phyloP scores from a whole-genome alignment of 2,113 vertebrate species.

The Butorides virescens region DNA sequence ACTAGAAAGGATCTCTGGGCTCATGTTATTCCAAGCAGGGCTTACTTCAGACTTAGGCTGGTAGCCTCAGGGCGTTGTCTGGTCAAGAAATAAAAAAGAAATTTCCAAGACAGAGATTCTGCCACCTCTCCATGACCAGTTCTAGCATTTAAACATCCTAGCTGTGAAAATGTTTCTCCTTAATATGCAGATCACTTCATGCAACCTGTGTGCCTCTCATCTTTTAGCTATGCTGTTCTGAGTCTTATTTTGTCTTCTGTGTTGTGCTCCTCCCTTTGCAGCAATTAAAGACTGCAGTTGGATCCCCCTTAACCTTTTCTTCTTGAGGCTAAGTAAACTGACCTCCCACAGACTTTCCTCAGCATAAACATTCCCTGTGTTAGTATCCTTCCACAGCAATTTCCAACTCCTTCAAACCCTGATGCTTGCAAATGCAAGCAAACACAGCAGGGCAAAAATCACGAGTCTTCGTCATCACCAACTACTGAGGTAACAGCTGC shows the following conservation, averaged over 20 bases:
- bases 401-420: neutral
- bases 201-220: neutral
- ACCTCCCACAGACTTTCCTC: neutral
- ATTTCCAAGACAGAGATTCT: neutral
- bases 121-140: neutral
- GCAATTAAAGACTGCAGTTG: neutral
- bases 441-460: neutral
- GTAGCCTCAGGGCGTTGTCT: neutral
- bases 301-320: neutral
- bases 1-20: neutral
- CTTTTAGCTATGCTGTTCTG: neutral
- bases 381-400: neutral
- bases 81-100: neutral
- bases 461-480: accelerated
- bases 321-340: neutral
- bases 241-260: neutral
- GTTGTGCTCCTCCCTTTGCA: accelerated
- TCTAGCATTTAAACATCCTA: neutral
- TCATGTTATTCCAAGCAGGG: neutral
- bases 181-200: neutral
- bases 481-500: neutral
- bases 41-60: neutral
- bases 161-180: neutral
- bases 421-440: neutral
- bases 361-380: neutral